Conservation (phyloP, 2,113 vertebrate genomes). For the Otis tarda region DNA sequence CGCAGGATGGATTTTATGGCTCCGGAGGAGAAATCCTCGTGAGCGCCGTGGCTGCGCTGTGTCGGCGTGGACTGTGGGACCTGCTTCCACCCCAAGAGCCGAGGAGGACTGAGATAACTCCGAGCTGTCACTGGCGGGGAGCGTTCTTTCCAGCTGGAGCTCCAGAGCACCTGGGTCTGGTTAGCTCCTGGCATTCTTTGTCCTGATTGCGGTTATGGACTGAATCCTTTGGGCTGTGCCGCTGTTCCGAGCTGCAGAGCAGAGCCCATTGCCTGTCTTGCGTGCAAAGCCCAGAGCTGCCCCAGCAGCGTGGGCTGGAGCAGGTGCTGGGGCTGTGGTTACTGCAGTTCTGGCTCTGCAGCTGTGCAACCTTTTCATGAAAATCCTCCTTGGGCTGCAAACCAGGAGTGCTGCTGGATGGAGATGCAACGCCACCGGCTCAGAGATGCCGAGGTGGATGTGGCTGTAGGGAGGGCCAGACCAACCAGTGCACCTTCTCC, state of each 20-base stretch:
- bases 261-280: background rate
- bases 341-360: background rate
- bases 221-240: background rate
- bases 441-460: background rate
- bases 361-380: background rate
- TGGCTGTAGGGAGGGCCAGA: background rate
- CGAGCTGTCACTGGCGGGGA: background rate
- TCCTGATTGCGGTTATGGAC: background rate
- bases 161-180: background rate
- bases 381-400: background rate
- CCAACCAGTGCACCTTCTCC: background rate
- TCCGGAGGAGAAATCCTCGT: background rate
- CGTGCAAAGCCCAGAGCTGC: background rate
- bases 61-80: rapidly evolving
- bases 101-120: background rate
- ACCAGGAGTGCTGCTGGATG: background rate
- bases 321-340: background rate
- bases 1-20: background rate
- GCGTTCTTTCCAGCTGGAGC: background rate
- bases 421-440: rapidly evolving
- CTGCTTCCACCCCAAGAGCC: background rate
- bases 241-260: background rate
- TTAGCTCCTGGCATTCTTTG: background rate
- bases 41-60: rapidly evolving
- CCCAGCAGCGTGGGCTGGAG: background rate